Base-by-base conservation (phyloP, 2,797 vertebrate species). In the Anguilla anguilla region DNA sequence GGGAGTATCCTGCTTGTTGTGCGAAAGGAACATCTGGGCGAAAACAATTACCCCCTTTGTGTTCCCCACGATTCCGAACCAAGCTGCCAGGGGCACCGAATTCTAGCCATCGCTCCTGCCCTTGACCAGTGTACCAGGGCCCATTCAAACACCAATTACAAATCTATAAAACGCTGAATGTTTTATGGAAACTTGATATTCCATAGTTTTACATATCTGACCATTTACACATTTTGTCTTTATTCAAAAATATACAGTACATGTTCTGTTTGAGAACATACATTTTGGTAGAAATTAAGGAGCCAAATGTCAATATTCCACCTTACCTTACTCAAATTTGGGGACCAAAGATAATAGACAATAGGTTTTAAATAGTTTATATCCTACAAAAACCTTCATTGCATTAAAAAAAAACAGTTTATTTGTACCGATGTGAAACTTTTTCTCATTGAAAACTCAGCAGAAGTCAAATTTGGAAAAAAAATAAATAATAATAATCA, bases 1-100 rank as follows among this genome's bases (percentile, higher is more conserved):
- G 98, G 98, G 98, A 99, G 98, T 99, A 99, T 99, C 98, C 98
- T 99, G 98, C 98, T 99, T 99, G 98, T 99, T 99, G 98, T 98
- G 98, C 98, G 97, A 98, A 98, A 98, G 98, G 97, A 99, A 99
- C 98, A 99, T 99, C 98, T 99, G 98, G 98, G 98, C 97, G 98
- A 98, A 98, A 99, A 99, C 98, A 99, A 99, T 99, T 99, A 99
- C 98, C 98, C 98, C 98, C 96, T n/a, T 99, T 99, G 98, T 99
- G 98, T 99, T 98, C 96, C 97, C 7, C 97, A 96, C 97, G 97
- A 97, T 97, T 98, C 98, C 95, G 96, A 95, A 95, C 92, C 94
- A 94, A 93, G 96, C 97, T 95, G 96, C 96, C 97, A 2, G 91
- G 94, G 5, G 94, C 95, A 94, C 91, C 91, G 95, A 95, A 97